phyloP scores from a whole-genome alignment of 1,140 invertebrate genomes.

The Telenomus remus region DNA sequence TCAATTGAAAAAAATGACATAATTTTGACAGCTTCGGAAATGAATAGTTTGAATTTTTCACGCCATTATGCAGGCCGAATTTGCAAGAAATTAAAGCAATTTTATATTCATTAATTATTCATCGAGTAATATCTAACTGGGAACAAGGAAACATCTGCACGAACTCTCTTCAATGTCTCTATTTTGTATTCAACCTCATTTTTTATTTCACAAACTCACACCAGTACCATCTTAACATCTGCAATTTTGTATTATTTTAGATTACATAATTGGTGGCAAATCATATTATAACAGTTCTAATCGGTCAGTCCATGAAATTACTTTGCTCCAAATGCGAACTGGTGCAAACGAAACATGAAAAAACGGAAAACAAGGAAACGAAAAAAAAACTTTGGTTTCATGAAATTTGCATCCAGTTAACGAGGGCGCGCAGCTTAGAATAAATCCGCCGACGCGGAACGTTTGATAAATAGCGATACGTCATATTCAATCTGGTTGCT shows the following conservation, averaged over 20 bases:
- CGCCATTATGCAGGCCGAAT: no score
- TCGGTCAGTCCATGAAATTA: constrained; percentile 21
- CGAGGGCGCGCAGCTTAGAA: no score
- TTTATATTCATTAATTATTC: constrained; percentile 21
- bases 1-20: no score
- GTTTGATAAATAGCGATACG: constrained; percentile 29
- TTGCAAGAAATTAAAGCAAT: no score
- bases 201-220: constrained; percentile 2
- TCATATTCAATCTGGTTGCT: constrained; percentile 38
- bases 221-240: no score
- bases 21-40: no score
- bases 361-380: constrained; percentile 7
- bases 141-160: not conserved
- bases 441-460: not conserved
- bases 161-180: constrained; percentile 14
- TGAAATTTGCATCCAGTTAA: not conserved
- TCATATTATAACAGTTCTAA: constrained; percentile 14
- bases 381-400: constrained; percentile 1
- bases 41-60: no score
- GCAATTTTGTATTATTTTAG: not conserved
- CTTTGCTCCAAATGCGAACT: constrained; percentile 10
- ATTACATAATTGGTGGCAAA: constrained; percentile 6
- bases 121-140: constrained; percentile 27
- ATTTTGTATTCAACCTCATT: constrained; percentile 20
- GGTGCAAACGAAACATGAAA: constrained; percentile 5